Evolutionary conservation across 2,113 vertebrate species (phyloP), one percentile per base, ranked within the genome.

Genomic region (Balaenoptera acutorostrata): DNA sequence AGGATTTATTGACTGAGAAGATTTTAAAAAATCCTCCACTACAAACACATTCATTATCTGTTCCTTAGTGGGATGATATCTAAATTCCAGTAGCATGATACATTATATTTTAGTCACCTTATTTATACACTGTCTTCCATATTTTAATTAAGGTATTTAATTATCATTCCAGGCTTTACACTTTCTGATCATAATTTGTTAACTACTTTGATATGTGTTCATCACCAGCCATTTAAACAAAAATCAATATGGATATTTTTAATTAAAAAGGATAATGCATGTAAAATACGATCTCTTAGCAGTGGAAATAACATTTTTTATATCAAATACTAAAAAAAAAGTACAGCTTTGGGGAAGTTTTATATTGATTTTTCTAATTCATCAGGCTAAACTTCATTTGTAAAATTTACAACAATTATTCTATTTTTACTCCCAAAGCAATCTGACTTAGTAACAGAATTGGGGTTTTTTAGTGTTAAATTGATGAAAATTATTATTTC

Each of bases 111-210:
- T 84, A 92, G n/a, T 64, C 63, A 88, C 10, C 39, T 84, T 87
- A 74, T 86, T 91, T 88, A 59, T 84, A 44, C 10, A 77, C 5
- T 84, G 0, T 68, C 7, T 61, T 61, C 27, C 2, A 80, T 84
- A 72, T 90, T 90, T 90, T 84, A 95, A 80, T 90, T 83, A 92
- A 63, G 23, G 33, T 64, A 36, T 63, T 86, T 85, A 81, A 63
- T 88, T 94, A 88, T 69, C 66, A 80, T 49, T 80, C 6, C 31
- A 74, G 3, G 29, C 12, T 71, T 77, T 86, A 69, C 1, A 52
- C 15, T 44, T 88, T 93, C n/a, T 66, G 29, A n/a, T 52, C 1
- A 57, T 52, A 90, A 36, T 66, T 77, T 90, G 0, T 52, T 90
- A 86, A 96, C 17, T 71, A 46, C 5, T 75, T 55, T 68, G 31